Evolutionary conservation across 2,797 vertebrate genomes (phyloP), one percentile per base, ranked within the genome.

Genomic region (Pteronotus mesoamericanus): DNA sequence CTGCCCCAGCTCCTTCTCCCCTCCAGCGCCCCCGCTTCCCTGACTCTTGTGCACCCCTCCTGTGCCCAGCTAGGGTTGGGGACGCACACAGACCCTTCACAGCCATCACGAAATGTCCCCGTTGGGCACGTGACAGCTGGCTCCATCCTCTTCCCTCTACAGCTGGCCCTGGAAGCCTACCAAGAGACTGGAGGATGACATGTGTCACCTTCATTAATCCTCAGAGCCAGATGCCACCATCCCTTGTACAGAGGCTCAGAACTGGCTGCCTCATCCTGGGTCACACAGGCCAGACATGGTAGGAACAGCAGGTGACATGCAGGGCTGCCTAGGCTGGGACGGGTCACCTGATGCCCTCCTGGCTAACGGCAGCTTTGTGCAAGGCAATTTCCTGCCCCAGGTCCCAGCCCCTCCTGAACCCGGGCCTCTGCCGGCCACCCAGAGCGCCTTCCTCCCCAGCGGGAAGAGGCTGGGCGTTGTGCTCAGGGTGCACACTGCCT

Each of bases 371-470:
- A 39, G 69, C 88, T 94, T 83, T 82, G 77, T 66, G 68, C 75
- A 91, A 89, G 71, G 89, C 14, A 0, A 5, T 94, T 92, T 94
- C 95, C 94, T 90, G 87, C 6, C 34, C 72, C 39, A 18, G 55
- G 9, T 84, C 68, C 79, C 74, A 2, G 29, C 53, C 89, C 84
- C 53, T 92, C 59, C 87, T 1, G 0, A 59, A 59, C 44, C 51
- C 29, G 46, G 9, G n/a, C 51, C 74, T 42, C 34, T 16, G 1
- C 11, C 42, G 34, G 34, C 10, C n/a, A 26, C 39, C 2, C 26
- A 4, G 72, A 48, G 51, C 32, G 51, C 24, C 74, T n/a, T 95
- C 51, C 46, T 87, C 68, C 26, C 4, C 2, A 7, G 21, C 4
- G 1, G 18, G 24, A 84, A 86, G 89, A 85, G 8, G 5, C 44